phyloP scores from a whole-genome alignment of 2,888 invertebrate genomes.

The Tachina grossa region DNA sequence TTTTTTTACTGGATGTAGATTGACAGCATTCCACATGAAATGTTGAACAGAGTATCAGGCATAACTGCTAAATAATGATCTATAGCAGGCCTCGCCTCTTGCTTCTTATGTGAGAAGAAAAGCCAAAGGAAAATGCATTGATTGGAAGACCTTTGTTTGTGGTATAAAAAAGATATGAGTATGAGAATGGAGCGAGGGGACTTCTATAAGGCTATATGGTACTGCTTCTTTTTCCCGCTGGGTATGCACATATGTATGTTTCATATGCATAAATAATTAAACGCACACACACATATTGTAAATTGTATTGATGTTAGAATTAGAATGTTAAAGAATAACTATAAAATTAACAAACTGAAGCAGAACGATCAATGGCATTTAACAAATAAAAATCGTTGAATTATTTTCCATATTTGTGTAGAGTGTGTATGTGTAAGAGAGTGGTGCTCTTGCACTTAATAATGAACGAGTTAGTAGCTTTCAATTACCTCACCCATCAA shows the following conservation, averaged over 20 bases:
- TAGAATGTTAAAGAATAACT: slow-evolving; percentile 34
- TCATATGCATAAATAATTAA: not conserved
- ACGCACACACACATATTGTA: not conserved
- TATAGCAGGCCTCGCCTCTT: too few relatives aligned
- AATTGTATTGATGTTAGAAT: slow-evolving; percentile 1
- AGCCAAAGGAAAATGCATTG: too few relatives aligned
- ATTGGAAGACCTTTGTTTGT: too few relatives aligned
- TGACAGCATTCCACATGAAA: too few relatives aligned
- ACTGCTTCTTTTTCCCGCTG: too few relatives aligned
- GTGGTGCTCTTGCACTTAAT: not conserved
- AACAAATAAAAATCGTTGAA: slow-evolving; percentile 41
- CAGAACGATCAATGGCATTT: slow-evolving; percentile 61
- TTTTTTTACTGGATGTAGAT: too few relatives aligned
- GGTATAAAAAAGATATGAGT: too few relatives aligned
- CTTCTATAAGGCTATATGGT: too few relatives aligned
- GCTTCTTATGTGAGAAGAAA: too few relatives aligned
- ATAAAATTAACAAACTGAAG: slow-evolving; percentile 25
- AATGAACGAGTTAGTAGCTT: not conserved
- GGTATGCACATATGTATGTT: not conserved
- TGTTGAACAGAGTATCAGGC: too few relatives aligned
- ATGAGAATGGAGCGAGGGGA: too few relatives aligned
- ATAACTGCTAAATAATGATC: too few relatives aligned
- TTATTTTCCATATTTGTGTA: not conserved
- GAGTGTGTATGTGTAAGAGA: not conserved
- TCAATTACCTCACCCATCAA: slow-evolving; percentile 47